phyloP scores from a whole-genome alignment of 2,113 vertebrate species.

The Callaeas wilsoni region DNA sequence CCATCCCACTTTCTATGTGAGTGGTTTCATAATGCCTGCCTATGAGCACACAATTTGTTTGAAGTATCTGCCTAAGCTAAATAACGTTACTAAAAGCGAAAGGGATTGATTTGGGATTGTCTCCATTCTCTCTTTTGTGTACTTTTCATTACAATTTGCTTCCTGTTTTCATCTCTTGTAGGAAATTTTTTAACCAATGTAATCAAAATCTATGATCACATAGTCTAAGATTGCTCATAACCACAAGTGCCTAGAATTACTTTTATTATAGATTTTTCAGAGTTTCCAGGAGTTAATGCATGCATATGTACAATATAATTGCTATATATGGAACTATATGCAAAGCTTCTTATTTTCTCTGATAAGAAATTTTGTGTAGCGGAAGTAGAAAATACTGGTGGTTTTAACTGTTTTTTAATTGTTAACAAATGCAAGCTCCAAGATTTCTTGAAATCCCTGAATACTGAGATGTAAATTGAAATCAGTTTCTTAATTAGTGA shows the following conservation, averaged over 20 bases:
- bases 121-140: background rate
- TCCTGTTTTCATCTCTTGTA: background rate
- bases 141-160: background rate
- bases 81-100: background rate
- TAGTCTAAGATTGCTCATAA: background rate
- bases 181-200: background rate
- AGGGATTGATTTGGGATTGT: background rate
- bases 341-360: background rate
- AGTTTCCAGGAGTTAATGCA: background rate
- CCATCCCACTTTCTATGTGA: background rate
- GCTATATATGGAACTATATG: no score
- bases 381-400: background rate
- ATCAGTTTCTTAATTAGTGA: background rate
- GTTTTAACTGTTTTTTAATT: background rate
- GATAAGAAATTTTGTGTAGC: background rate
- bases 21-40: background rate
- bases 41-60: background rate
- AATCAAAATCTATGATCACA: background rate
- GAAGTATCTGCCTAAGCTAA: background rate
- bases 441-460: background rate
- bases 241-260: background rate
- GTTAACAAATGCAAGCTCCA: background rate
- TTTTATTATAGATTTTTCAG: background rate
- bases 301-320: background rate
- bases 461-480: background rate